Evolutionary conservation across 2,113 vertebrate species (phyloP).

Genomic region (Aegotheles bennettii): DNA sequence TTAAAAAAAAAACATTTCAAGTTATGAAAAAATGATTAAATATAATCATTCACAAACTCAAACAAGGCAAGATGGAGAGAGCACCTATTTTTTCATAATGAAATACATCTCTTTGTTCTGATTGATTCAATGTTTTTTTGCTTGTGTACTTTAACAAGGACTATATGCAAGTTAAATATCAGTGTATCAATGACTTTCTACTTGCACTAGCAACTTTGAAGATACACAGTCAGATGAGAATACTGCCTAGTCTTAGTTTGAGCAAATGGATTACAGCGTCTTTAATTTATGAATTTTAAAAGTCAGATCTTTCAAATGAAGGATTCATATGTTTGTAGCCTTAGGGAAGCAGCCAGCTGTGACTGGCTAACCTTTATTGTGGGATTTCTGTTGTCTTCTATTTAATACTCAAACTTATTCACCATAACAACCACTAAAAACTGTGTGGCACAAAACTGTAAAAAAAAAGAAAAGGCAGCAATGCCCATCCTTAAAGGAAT

Average conservation of each 20-base stretch:
- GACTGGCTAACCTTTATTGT: constrained; percentile 11
- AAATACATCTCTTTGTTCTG: neutral
- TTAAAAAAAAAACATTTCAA: too few species aligned
- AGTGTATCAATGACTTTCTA: neutral
- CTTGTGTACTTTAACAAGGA: neutral
- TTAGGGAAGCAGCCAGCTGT: neutral
- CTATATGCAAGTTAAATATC: neutral
- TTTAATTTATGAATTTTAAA: constrained; percentile 6
- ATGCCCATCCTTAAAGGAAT: neutral
- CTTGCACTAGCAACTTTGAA: neutral
- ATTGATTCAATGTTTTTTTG: neutral
- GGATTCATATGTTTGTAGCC: neutral
- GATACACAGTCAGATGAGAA: neutral
- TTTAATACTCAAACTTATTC: constrained; percentile 11
- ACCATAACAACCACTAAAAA: constrained; percentile 10
- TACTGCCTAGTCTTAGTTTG: neutral
- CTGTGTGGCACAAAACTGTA: neutral
- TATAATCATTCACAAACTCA: neutral
- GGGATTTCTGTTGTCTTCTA: constrained; percentile 10
- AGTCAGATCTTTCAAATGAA: neutral
- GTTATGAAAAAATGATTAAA: neutral
- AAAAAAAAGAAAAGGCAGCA: neutral
- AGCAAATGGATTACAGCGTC: neutral
- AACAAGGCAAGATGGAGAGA: neutral
- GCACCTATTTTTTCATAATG: neutral